Percentiles rank a stretch among this genome's conserved stretches.
phyloP scores from a whole-genome alignment of 2,113 vertebrate genomes.

The Nerophis lumbriciformis region DNA sequence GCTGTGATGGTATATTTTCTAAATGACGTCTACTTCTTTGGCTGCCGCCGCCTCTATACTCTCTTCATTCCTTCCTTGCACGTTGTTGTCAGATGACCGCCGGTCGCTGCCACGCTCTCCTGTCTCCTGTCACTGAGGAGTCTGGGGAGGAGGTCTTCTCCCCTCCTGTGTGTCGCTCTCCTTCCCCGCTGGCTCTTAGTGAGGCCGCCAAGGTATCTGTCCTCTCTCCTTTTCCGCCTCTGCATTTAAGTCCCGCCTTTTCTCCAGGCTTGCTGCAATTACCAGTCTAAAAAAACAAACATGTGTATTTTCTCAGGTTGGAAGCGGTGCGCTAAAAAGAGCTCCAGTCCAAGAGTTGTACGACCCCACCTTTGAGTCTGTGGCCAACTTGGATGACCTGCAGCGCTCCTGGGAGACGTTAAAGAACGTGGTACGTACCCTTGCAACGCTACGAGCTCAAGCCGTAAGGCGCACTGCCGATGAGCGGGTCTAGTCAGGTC shows the following conservation, averaged over 20 bases:
- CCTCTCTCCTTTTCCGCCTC: constrained; percentile 3
- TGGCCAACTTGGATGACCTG: constrained; percentile 85
- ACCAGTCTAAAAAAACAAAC: not conserved
- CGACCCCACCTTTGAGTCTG: constrained; percentile 80
- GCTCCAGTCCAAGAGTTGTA: constrained; percentile 77
- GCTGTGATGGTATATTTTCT: constrained; percentile 83
- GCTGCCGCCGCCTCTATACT: not conserved
- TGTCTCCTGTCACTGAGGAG: constrained; percentile 97
- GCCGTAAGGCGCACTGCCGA: too few species aligned
- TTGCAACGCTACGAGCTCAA: too few species aligned
- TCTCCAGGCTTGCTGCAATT: not conserved
- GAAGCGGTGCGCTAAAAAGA: constrained; percentile 69
- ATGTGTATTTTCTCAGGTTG: constrained; percentile 64
- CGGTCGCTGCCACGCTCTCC: constrained; percentile 94
- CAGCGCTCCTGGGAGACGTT: constrained; percentile 97
- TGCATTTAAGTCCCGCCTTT: too few species aligned
- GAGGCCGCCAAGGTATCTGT: constrained; percentile 87
- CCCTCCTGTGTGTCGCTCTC: constrained; percentile 90
- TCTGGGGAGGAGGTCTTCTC: constrained; percentile 97
- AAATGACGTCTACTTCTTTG: not conserved
- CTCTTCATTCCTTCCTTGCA: not conserved
- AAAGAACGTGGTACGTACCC: constrained; percentile 88
- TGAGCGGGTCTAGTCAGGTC: too few species aligned
- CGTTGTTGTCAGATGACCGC: constrained; percentile 87
- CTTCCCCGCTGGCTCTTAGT: constrained; percentile 88